Base-by-base conservation (phyloP, 2,888 invertebrate genomes). In the Meliscaeva auricollis region DNA sequence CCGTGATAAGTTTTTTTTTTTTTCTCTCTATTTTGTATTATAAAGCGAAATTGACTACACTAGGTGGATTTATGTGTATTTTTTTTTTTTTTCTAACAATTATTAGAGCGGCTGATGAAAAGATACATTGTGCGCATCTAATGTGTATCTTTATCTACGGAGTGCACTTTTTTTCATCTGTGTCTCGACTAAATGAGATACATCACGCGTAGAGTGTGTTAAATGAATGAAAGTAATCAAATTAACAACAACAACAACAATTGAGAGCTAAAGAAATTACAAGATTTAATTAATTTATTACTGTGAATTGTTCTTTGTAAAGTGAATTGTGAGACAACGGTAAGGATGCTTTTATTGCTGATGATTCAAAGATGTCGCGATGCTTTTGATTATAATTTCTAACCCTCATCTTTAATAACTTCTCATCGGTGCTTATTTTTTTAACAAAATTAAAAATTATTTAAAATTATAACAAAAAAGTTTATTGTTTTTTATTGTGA, bases 81-180 rank as follows among this genome's bases (percentile, higher is more conserved):
- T 35, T 6, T 60, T 41, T 22, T 50, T 76, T 76, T 26, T 58
- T 58, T 56, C 15, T 35, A 77, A 73, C 82, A 72, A 62, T 84
- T 75, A 84, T 80, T 80, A 80, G 84, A 84, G 84, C 84, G 84
- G 32, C 44, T 70, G 83, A 79, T 83, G 79, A 78, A 74, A 78
- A 84, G 74, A 79, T 84, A 84, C 79, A 70, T 52, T 58, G 66
- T 52, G 74, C 79, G 74, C 77, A 75, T 70, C 69, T 70, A 81
- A 83, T 83, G 73, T 83, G 73, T 69, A 69, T 68, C 75, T 60
- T 60, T 44, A 52, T 75, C 70, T 75, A 50, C 68, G 11, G 11
- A 66, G 38, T 66, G 30, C 20, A 20, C 44, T 35, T 62, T 70
- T 41, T 50, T 35, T 50, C 7, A 32, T 50, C 35, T 44, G 41